These are phyloP conservation scores for Cephus sareptanus DNA, from an alignment of 2,888 invertebrate species.

Conservation along the genomic window DNA sequence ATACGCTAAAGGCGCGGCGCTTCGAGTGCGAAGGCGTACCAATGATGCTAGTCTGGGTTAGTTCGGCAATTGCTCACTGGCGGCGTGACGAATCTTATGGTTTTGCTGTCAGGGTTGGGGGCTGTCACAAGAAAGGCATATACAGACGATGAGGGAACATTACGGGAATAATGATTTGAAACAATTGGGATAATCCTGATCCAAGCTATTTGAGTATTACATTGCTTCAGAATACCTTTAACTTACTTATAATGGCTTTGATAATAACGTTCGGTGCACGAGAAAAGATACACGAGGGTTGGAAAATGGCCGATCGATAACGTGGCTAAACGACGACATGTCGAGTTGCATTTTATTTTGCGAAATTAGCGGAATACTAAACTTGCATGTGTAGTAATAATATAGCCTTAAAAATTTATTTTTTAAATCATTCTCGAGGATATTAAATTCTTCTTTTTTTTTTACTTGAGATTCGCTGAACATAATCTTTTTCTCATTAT, in stretches of 20 bases:
- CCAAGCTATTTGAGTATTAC: background rate
- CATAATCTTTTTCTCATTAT: background rate
- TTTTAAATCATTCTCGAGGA: background rate
- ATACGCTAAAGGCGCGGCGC: conserved; percentile 23
- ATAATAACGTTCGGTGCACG: background rate
- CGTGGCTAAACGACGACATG: background rate
- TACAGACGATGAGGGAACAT: background rate
- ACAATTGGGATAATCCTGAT: background rate
- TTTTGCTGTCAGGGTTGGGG: background rate
- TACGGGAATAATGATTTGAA: background rate
- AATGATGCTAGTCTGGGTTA: conserved; percentile 24
- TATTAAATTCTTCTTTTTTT: background rate
- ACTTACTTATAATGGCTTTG: background rate
- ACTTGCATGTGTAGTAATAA: background rate
- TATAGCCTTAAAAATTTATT: background rate
- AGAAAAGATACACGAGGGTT: background rate
- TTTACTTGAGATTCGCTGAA: background rate
- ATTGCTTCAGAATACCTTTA: background rate
- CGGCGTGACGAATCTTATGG: background rate
- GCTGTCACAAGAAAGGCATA: background rate
- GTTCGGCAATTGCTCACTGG: background rate
- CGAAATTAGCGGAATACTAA: background rate
- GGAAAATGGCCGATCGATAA: background rate
- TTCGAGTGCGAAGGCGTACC: conserved; percentile 45
- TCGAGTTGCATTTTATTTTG: background rate